phyloP scores from a whole-genome alignment of 1,140 invertebrate genomes.

The Mamestra configurata region DNA sequence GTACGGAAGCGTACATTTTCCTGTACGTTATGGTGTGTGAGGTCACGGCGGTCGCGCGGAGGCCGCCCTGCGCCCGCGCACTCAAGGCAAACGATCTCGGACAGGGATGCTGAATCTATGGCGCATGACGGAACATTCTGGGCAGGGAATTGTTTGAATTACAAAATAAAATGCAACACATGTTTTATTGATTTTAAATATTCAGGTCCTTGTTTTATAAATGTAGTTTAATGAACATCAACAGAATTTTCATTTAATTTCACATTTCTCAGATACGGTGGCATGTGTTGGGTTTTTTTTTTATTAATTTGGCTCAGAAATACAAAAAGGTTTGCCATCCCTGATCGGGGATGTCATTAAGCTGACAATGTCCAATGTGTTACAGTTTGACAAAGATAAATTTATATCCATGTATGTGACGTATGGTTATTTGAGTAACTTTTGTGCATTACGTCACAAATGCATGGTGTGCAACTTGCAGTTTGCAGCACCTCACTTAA shows the following conservation, averaged over 20 bases:
- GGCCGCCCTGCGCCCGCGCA: conserved; percentile 39
- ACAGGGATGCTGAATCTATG: neutral
- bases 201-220: too few species aligned
- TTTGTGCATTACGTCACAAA: neutral
- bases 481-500: neutral
- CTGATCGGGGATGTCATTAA: conserved; percentile 52
- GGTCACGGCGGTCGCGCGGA: conserved; percentile 58
- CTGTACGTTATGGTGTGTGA: conserved; percentile 66
- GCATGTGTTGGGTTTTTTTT: too few species aligned
- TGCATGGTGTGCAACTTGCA: conserved; percentile 1
- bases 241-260: too few species aligned
- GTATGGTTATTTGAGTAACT: conserved; percentile 21
- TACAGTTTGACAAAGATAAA: conserved; percentile 46
- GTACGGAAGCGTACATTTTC: conserved; percentile 70
- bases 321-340: too few species aligned
- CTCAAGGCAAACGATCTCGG: conserved; percentile 64
- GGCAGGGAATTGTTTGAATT: too few species aligned
- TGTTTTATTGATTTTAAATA: too few species aligned
- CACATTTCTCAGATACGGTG: too few species aligned
- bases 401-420: neutral
- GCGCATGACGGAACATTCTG: too few species aligned
- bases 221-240: too few species aligned
- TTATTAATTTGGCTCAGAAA: too few species aligned
- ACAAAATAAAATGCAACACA: too few species aligned
- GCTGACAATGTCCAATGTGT: conserved; percentile 22